These are phyloP conservation scores for Macrosteles quadrilineatus DNA, from an alignment of 1,140 invertebrate genomes.

Conservation along the genomic window DNA sequence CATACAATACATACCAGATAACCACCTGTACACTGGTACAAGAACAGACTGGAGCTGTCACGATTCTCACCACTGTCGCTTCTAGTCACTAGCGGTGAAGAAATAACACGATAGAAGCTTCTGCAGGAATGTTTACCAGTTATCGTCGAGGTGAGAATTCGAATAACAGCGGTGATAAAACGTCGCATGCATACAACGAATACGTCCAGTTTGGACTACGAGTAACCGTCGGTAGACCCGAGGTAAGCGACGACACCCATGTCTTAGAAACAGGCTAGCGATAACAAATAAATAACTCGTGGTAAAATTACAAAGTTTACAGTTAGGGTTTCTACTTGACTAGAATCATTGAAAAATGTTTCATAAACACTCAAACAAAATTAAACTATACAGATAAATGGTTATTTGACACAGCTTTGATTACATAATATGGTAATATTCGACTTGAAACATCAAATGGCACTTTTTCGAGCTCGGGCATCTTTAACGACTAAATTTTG, in stretches of 20 bases:
- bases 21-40: too few species aligned
- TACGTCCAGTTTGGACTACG: conserved; percentile 13
- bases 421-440: not conserved
- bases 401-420: conserved; percentile 18
- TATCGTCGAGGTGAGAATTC: not conserved
- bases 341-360: conserved; percentile 22
- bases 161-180: not conserved
- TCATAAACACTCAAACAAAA: conserved; percentile 10
- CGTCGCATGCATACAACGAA: conserved; percentile 4
- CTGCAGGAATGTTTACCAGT: conserved; percentile 4
- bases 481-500: not conserved
- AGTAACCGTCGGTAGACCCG: not conserved
- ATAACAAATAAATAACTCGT: conserved; percentile 24
- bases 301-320: conserved; percentile 26
- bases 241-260: conserved; percentile 7
- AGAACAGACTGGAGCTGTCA: not conserved
- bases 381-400: conserved; percentile 23
- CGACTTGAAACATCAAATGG: not conserved
- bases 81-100: not conserved
- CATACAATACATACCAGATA: conserved; percentile 22
- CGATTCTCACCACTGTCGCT: conserved; percentile 14
- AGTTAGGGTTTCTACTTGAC: conserved; percentile 21
- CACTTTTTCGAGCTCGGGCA: not conserved
- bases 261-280: conserved; percentile 19
- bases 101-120: not conserved